phyloP scores from a whole-genome alignment of 2,797 vertebrate species.

The Aeoliscus strigatus region DNA sequence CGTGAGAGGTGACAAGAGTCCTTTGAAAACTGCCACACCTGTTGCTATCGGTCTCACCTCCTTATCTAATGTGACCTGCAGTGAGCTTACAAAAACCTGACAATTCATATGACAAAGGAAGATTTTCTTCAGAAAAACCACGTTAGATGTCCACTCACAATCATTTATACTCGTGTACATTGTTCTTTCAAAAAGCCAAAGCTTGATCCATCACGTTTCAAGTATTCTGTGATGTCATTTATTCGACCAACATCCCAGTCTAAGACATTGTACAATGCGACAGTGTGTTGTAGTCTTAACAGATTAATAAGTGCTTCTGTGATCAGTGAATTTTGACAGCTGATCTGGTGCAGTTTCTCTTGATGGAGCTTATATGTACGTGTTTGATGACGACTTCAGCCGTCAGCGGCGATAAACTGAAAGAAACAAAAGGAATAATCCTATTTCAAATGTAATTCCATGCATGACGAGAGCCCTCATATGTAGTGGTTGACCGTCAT shows the following conservation, averaged over 20 bases:
- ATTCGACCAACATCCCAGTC: not conserved
- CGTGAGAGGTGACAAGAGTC: constrained; percentile 37
- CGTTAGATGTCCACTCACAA: not conserved
- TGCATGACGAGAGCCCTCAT: not conserved
- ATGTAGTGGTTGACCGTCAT: too few relatives aligned
- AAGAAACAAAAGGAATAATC: constrained; percentile 1
- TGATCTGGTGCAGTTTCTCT: not conserved
- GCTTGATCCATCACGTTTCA: not conserved
- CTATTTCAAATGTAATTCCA: constrained; percentile 1
- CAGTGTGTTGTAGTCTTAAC: not conserved
- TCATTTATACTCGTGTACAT: constrained; percentile 2
- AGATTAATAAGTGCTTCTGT: not conserved
- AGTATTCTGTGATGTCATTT: not conserved
- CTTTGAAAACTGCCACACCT: constrained; percentile 38
- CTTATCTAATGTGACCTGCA: constrained; percentile 28
- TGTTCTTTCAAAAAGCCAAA: not conserved
- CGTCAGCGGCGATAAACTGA: not conserved
- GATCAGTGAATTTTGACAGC: too few relatives aligned
- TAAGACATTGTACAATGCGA: not conserved
- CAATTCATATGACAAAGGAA: constrained; percentile 17
- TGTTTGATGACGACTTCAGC: too few relatives aligned
- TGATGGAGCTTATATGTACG: too few relatives aligned
- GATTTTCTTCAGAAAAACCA: constrained; percentile 6
- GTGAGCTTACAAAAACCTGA: constrained; percentile 15
- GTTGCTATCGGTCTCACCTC: constrained; percentile 38